Percentiles rank a stretch among this genome's conserved stretches.
Evolutionary conservation across 2,113 vertebrate genomes (phyloP).

Genomic region (Melanotaenia duboulayi): DNA sequence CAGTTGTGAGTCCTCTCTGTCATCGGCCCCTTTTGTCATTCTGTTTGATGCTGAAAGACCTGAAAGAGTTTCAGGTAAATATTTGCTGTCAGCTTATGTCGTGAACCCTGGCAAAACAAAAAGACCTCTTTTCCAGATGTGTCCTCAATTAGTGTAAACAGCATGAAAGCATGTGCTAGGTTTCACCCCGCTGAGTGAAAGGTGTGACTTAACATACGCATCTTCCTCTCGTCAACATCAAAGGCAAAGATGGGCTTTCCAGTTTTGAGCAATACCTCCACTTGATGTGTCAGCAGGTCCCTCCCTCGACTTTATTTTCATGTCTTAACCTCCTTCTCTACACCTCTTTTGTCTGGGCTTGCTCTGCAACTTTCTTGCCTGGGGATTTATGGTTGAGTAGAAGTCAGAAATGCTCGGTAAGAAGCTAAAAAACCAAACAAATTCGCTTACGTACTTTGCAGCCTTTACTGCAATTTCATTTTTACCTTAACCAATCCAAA

Average conservation of each 20-base stretch:
- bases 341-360: slow-evolving; percentile 24
- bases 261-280: slow-evolving; percentile 38
- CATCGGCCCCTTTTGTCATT: not conserved
- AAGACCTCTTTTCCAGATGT: slow-evolving; percentile 56
- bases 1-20: slow-evolving; percentile 3
- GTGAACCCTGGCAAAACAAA: slow-evolving; percentile 29
- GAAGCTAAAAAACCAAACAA: slow-evolving; percentile 19
- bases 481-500: slow-evolving; percentile 1
- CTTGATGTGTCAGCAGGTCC: slow-evolving; percentile 41
- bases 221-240: slow-evolving; percentile 44
- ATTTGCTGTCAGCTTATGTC: slow-evolving; percentile 45
- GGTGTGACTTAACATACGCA: slow-evolving; percentile 26
- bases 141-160: slow-evolving; percentile 34
- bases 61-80: slow-evolving; percentile 45
- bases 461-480: too few species aligned
- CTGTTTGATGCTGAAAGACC: slow-evolving; percentile 18
- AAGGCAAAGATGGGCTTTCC: slow-evolving; percentile 43
- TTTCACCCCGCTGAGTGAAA: slow-evolving; percentile 38
- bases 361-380: slow-evolving; percentile 7
- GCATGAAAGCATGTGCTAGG: slow-evolving; percentile 8
- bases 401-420: slow-evolving; percentile 2
- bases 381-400: not conserved
- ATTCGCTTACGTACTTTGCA: not conserved
- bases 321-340: slow-evolving; percentile 15
- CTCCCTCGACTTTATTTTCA: slow-evolving; percentile 37